A percentile compares a stretch with the other conserved stretches of the same genome.
Conservation (phyloP, 2,888 invertebrate species). For the Trichogramma evanescens region DNA sequence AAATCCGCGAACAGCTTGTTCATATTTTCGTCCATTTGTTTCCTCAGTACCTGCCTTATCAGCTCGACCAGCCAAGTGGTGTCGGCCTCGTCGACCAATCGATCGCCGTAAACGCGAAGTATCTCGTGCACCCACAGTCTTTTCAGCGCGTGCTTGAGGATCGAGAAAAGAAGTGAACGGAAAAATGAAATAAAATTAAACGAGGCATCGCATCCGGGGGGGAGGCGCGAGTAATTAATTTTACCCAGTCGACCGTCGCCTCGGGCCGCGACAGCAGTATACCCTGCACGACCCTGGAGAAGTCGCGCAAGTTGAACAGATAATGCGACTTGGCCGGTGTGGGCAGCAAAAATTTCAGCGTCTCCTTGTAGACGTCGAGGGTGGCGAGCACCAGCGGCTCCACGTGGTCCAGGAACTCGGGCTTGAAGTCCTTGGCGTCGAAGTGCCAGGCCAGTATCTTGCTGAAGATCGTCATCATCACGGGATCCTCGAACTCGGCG, state of each 20-base stretch:
- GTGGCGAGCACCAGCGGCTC: conserved; percentile 80
- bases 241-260: conserved; percentile 66
- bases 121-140: conserved; percentile 92
- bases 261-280: conserved; percentile 84
- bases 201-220: not conserved
- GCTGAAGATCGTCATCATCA: conserved; percentile 76
- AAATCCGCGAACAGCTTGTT: conserved; percentile 66
- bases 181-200: conserved; percentile 1
- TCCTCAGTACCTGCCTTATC: conserved; percentile 56
- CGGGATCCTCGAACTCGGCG: conserved; percentile 81
- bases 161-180: conserved; percentile 5
- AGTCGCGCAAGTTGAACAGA: conserved; percentile 88
- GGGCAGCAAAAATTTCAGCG: conserved; percentile 71
- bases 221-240: not conserved
- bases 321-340: conserved; percentile 93
- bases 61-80: conserved; percentile 72
- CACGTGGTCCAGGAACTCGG: conserved; percentile 79
- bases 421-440: conserved; percentile 81
- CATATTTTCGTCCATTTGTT: conserved; percentile 61
- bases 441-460: conserved; percentile 91
- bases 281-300: conserved; percentile 87
- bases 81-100: conserved; percentile 78
- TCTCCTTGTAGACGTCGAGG: conserved; percentile 77
- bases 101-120: conserved; percentile 85
- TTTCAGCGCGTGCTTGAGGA: conserved; percentile 67